phyloP scores from a whole-genome alignment of 2,888 invertebrate genomes.

The Phrixothrix hirtus region DNA sequence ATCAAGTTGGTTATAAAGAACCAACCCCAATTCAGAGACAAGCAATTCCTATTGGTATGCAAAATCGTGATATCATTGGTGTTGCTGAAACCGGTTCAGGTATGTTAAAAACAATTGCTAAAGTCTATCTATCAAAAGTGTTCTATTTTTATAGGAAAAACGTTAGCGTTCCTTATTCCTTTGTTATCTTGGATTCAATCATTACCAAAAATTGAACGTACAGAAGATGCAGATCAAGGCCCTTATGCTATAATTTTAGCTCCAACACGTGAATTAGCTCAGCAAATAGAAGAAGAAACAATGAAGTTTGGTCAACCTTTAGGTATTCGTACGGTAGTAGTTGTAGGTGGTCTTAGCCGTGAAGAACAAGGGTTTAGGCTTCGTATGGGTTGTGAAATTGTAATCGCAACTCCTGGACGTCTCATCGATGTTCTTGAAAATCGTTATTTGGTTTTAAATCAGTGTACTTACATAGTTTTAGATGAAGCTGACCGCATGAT shows the following conservation, averaged over 20 bases:
- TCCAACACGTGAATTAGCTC: slow-evolving; percentile 98
- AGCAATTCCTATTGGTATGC: slow-evolving; percentile 97
- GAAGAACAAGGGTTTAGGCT: slow-evolving; percentile 98
- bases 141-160: slow-evolving; percentile 85
- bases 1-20: slow-evolving; percentile 94
- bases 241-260: slow-evolving; percentile 99
- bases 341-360: slow-evolving; percentile 96
- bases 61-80: slow-evolving; percentile 96
- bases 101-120: slow-evolving; percentile 15
- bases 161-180: slow-evolving; percentile 96
- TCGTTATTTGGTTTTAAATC: slow-evolving; percentile 92
- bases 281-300: slow-evolving; percentile 99
- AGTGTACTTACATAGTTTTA: slow-evolving; percentile 96
- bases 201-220: slow-evolving; percentile 91
- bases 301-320: slow-evolving; percentile 94
- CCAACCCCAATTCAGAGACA: slow-evolving; percentile 99
- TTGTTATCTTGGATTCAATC: slow-evolving; percentile 97
- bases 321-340: slow-evolving; percentile 91
- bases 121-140: no score
- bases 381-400: slow-evolving; percentile 97
- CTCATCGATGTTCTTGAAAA: slow-evolving; percentile 98
- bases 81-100: slow-evolving; percentile 92
- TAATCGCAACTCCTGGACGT: slow-evolving; percentile 99
- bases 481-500: slow-evolving; percentile 99
- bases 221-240: slow-evolving; percentile 90